A percentile compares a stretch with the other conserved stretches of the same genome.
Conservation (phyloP, 2,113 vertebrate genomes). For the Saimiri boliviensis region DNA sequence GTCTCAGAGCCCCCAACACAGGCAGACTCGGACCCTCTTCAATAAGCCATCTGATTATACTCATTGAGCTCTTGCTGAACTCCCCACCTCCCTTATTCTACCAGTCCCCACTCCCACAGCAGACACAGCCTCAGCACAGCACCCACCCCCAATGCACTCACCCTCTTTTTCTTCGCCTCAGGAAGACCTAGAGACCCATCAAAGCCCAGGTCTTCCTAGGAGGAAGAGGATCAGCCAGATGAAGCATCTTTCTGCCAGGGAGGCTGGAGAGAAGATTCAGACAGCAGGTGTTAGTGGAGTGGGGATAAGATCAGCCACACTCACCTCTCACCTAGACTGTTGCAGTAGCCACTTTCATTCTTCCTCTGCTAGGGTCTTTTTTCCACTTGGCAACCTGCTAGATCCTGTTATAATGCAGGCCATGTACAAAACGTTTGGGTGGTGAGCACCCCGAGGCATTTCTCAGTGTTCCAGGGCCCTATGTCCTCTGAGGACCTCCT, state of each 20-base stretch:
- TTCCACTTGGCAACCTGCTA: too few relatives aligned
- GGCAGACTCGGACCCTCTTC: not conserved
- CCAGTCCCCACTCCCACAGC: not conserved
- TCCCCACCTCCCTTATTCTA: not conserved
- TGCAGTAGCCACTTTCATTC: not conserved
- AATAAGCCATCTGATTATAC: not conserved
- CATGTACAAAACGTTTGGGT: not conserved
- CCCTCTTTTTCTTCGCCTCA: constrained; percentile 88
- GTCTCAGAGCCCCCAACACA: not conserved
- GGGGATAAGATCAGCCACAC: not conserved
- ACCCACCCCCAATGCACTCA: constrained; percentile 58
- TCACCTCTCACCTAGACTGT: not conserved
- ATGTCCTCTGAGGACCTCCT: not conserved
- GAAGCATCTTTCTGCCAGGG: not conserved
- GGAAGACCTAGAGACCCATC: constrained; percentile 89
- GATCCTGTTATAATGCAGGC: fast-evolving
- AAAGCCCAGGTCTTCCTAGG: constrained; percentile 88
- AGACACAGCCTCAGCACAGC: not conserved
- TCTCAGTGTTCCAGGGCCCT: not conserved
- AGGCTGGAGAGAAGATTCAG: not conserved
- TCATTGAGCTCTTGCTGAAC: not conserved
- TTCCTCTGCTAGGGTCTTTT: fast-evolving
- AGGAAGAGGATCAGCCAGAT: not conserved
- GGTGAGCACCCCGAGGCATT: not conserved
- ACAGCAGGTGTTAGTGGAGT: not conserved